Evolutionary conservation across 2,113 vertebrate species (phyloP).

Genomic region (Dicrurus megarhynchus): DNA sequence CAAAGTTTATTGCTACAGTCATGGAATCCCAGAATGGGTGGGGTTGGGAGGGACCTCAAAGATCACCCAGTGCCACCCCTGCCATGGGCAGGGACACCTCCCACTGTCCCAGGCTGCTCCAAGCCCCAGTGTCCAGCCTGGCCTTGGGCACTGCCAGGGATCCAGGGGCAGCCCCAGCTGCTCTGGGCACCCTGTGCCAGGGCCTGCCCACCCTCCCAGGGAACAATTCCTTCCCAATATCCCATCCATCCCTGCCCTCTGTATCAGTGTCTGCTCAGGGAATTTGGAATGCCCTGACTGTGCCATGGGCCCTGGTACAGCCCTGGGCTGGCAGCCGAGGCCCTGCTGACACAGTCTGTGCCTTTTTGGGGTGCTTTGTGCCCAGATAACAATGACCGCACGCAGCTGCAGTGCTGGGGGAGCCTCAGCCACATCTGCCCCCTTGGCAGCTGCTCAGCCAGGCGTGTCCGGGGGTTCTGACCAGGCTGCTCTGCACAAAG

Average conservation of each 20-base stretch:
- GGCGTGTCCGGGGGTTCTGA: neutral
- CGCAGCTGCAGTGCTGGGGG: neutral
- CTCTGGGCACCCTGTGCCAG: neutral
- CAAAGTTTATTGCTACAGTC: no score
- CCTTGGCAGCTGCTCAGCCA: neutral
- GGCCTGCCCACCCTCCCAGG: fast-evolving
- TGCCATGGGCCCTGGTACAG: neutral
- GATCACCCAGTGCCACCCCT: fast-evolving
- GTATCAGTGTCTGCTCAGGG: fast-evolving
- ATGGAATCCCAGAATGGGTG: neutral
- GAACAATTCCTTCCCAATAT: fast-evolving
- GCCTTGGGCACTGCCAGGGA: neutral
- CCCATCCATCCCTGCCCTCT: neutral
- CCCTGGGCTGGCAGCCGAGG: neutral
- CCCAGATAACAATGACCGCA: fast-evolving
- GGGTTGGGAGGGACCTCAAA: fast-evolving
- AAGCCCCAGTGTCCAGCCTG: neutral
- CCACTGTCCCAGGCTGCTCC: neutral
- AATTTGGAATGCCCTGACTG: fast-evolving
- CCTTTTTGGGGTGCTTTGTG: neutral
- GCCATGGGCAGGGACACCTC: neutral
- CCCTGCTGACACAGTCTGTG: fast-evolving
- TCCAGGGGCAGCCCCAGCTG: neutral
- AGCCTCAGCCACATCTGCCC: neutral
- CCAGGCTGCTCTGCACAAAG: neutral